Percentiles rank a stretch among this genome's conserved stretches.
These are phyloP conservation scores for Hepsetus odoe DNA, from an alignment of 2,113 vertebrate species.

Conservation along the genomic window DNA sequence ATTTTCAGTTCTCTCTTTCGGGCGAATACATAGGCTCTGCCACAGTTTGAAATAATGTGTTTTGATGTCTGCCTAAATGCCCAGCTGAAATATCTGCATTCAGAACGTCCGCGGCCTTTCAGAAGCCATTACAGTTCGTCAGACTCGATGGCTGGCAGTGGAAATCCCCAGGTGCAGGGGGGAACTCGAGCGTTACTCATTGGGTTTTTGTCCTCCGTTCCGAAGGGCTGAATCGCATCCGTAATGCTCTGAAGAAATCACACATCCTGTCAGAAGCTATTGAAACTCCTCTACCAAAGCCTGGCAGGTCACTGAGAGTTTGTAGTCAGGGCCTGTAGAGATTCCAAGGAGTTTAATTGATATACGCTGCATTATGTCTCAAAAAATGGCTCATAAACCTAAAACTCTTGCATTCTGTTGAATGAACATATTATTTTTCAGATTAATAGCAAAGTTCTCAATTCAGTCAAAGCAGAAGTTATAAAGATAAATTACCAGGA, in stretches of 20 bases:
- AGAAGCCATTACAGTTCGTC: slow-evolving; percentile 52
- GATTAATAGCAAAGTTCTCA: background rate
- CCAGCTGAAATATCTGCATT: slow-evolving; percentile 27
- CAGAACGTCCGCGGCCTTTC: slow-evolving; percentile 41
- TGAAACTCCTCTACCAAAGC: slow-evolving; percentile 51
- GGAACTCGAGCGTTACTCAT: slow-evolving; percentile 66
- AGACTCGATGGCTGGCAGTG: slow-evolving; percentile 53
- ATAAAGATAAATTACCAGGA: too few species aligned
- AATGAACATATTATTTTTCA: background rate
- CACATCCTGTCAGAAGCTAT: slow-evolving; percentile 65
- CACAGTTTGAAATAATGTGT: slow-evolving; percentile 1
- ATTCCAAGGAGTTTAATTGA: slow-evolving; percentile 4
- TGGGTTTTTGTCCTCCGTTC: slow-evolving; percentile 67
- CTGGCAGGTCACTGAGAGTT: slow-evolving; percentile 43
- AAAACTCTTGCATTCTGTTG: background rate
- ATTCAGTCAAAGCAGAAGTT: background rate
- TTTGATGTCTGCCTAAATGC: slow-evolving; percentile 17
- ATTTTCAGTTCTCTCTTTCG: background rate
- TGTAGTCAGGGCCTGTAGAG: slow-evolving; percentile 21
- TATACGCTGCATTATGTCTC: background rate
- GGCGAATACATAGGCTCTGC: background rate
- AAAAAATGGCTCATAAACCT: background rate
- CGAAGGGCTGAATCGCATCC: slow-evolving; percentile 53
- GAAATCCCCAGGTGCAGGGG: slow-evolving; percentile 62
- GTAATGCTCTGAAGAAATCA: slow-evolving; percentile 69